Conservation (phyloP, 2,113 vertebrate genomes). For the Amazona vittata region DNA sequence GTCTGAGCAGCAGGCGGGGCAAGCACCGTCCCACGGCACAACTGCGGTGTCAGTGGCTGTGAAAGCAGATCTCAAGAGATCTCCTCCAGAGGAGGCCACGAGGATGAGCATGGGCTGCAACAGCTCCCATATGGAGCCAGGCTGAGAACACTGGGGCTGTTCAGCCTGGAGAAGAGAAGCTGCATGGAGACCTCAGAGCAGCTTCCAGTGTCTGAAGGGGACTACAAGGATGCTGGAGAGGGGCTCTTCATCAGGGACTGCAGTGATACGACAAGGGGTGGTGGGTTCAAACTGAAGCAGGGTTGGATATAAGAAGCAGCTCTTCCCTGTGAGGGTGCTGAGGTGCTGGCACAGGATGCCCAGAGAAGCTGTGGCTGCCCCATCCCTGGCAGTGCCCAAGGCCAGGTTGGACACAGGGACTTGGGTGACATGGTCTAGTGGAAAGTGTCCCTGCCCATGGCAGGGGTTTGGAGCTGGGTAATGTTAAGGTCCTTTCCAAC, state of each 20-base stretch:
- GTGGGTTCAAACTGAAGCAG: neutral
- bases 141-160: neutral
- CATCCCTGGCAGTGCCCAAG: neutral
- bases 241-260: neutral
- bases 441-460: neutral
- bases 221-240: neutral
- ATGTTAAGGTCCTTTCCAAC: neutral
- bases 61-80: neutral
- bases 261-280: neutral
- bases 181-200: neutral
- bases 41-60: neutral
- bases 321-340: neutral
- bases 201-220: neutral
- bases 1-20: neutral
- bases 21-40: neutral
- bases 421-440: neutral
- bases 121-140: neutral
- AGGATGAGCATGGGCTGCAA: neutral
- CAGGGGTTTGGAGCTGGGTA: neutral
- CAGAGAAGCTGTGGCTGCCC: neutral
- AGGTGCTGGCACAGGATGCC: neutral
- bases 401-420: neutral
- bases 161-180: neutral
- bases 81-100: neutral
- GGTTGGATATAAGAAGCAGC: neutral